Conservation (phyloP, 2,797 vertebrate genomes). For the Gambusia yucatana region DNA sequence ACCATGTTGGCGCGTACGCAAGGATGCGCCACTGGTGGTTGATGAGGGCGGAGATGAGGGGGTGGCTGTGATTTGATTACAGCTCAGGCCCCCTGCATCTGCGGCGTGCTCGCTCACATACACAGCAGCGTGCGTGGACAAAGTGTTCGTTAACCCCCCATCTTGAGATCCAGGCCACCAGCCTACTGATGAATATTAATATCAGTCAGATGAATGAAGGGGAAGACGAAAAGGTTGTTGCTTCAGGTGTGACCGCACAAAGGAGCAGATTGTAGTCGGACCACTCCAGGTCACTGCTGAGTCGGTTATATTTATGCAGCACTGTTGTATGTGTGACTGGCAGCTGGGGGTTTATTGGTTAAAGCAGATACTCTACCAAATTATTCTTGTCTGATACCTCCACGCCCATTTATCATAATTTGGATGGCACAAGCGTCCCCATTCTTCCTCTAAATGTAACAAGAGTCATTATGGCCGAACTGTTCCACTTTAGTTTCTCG, state of each 20-base stretch:
- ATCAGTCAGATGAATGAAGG: conserved; percentile 65
- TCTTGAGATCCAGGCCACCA: conserved; percentile 60
- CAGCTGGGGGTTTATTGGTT: conserved; percentile 16
- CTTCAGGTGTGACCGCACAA: conserved; percentile 49
- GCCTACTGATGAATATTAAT: conserved; percentile 80
- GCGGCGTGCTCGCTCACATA: conserved; percentile 1
- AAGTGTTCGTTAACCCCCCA: conserved; percentile 62
- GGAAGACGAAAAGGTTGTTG: conserved; percentile 37
- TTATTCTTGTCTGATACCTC: neutral
- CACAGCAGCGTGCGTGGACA: conserved; percentile 1
- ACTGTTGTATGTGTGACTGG: conserved; percentile 14
- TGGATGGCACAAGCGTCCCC: too few relatives aligned
- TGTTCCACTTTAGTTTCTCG: too few relatives aligned
- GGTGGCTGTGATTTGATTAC: conserved; percentile 76
- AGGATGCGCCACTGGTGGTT: conserved; percentile 70
- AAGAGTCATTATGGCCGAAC: too few relatives aligned
- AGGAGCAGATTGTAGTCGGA: conserved; percentile 18
- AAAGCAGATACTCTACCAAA: conserved; percentile 39
- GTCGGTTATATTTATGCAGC: conserved; percentile 37
- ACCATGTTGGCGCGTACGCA: conserved; percentile 39
- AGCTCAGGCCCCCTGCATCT: conserved; percentile 55
- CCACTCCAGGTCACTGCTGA: conserved; percentile 28
- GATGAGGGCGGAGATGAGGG: conserved; percentile 74
- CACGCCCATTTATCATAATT: too few relatives aligned
- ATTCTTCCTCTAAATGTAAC: too few relatives aligned